A percentile compares a stretch with the other conserved stretches of the same genome.
phyloP scores from a whole-genome alignment of 2,888 invertebrate genomes.

The Cantharis rustica region DNA sequence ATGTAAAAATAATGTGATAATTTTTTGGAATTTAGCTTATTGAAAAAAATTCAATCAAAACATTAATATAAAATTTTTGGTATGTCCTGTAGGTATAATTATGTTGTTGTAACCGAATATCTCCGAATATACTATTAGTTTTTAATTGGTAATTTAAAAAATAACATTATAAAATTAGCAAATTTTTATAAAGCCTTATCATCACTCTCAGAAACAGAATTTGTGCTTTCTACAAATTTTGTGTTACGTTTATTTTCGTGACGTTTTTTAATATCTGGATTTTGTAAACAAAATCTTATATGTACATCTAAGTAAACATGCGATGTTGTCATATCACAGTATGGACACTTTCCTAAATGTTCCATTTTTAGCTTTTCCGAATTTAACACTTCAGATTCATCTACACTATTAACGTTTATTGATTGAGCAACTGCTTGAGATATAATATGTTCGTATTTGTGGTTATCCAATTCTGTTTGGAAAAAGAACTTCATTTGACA shows the following conservation, averaged over 20 bases:
- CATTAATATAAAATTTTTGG: neutral
- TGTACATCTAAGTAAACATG: slow-evolving; percentile 16
- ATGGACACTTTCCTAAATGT: slow-evolving; percentile 11
- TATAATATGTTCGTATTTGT: slow-evolving; percentile 55
- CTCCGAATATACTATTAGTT: neutral
- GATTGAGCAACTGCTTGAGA: slow-evolving; percentile 8
- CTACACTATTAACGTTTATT: slow-evolving; percentile 6
- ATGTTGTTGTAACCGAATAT: neutral
- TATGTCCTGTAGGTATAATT: neutral
- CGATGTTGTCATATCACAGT: slow-evolving; percentile 17
- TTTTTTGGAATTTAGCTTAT: neutral
- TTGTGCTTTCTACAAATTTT: slow-evolving; percentile 13
- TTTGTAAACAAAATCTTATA: slow-evolving; percentile 14
- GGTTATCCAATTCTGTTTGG: slow-evolving; percentile 89
- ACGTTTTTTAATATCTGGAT: slow-evolving; percentile 14
- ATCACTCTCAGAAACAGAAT: slow-evolving; percentile 5
- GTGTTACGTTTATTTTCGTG: slow-evolving; percentile 9
- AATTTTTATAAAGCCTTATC: slow-evolving; percentile 4
- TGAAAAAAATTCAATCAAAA: neutral
- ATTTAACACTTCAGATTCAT: neutral
- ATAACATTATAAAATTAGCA: neutral
- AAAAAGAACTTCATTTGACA: slow-evolving; percentile 90
- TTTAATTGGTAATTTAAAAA: neutral
- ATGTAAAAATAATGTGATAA: neutral
- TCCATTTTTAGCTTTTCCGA: slow-evolving; percentile 6